These are phyloP conservation scores for Aplodontia rufa DNA, from an alignment of 2,113 vertebrate genomes.

Conservation along the genomic window DNA sequence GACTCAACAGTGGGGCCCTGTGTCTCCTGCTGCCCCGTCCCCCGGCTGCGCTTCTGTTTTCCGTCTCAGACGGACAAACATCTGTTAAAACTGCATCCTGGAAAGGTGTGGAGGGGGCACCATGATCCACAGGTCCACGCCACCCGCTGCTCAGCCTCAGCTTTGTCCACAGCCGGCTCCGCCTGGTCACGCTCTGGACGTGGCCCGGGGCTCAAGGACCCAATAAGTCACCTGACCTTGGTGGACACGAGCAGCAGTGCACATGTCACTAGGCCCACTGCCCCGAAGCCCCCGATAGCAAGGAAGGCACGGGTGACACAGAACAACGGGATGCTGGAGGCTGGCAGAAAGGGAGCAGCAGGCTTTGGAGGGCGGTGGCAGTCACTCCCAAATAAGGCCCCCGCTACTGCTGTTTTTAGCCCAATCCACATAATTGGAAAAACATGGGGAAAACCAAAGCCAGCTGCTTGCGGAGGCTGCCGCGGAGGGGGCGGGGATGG, in stretches of 20 bases:
- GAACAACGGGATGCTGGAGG: rapidly evolving
- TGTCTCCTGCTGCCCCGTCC: constrained; percentile 69
- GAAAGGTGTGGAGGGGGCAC: background rate
- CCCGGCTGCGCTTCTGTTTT: background rate
- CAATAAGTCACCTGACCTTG: background rate
- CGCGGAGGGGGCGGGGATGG: background rate
- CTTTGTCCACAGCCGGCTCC: background rate
- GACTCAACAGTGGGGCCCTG: constrained; percentile 82
- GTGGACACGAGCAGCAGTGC: background rate
- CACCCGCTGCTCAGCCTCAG: background rate
- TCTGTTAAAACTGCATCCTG: constrained; percentile 6
- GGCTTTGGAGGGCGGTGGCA: background rate
- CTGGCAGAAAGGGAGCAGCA: background rate
- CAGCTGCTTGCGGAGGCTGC: constrained; percentile 44
- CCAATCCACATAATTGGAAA: constrained; percentile 67
- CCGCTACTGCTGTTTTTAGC: constrained; percentile 58
- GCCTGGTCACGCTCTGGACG: background rate
- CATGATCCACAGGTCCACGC: background rate
- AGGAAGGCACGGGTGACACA: background rate
- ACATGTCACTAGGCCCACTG: background rate
- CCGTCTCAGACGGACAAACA: constrained; percentile 13
- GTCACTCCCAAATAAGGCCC: constrained; percentile 24
- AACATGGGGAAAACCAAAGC: constrained; percentile 56
- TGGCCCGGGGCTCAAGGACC: rapidly evolving
- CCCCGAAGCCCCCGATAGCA: rapidly evolving